Conservation (phyloP, 2,113 vertebrate species). For the Notechis scutatus region DNA sequence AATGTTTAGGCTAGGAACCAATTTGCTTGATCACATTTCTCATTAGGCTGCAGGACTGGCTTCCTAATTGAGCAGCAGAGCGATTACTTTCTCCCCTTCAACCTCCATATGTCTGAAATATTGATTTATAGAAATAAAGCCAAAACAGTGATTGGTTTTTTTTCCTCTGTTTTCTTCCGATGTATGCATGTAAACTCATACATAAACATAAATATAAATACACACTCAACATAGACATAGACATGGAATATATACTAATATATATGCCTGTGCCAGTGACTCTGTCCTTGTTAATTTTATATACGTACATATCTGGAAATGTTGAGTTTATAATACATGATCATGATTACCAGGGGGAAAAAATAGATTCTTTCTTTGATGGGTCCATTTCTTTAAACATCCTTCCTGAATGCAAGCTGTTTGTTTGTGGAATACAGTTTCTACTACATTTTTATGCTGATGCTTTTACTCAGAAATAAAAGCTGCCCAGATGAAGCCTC, state of each 20-base stretch:
- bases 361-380: not conserved
- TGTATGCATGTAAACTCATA: not conserved
- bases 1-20: constrained; percentile 30
- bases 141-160: constrained; percentile 1
- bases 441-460: not conserved
- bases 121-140: constrained; percentile 10
- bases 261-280: not conserved
- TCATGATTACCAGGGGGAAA: not conserved
- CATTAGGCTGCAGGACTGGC: not conserved
- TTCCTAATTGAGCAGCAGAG: constrained; percentile 22
- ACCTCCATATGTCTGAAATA: not conserved
- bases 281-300: constrained; percentile 6
- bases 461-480: not conserved
- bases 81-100: not conserved
- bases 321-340: not conserved
- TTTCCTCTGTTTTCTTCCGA: not conserved
- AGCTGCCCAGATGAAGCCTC: not conserved
- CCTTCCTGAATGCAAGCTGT: not conserved
- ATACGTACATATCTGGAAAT: not conserved
- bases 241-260: not conserved
- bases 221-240: not conserved
- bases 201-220: not conserved
- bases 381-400: not conserved
- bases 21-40: constrained; percentile 28
- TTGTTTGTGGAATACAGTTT: not conserved